Base-by-base conservation (phyloP, 2,113 vertebrate species). In the Eublepharis macularius region DNA sequence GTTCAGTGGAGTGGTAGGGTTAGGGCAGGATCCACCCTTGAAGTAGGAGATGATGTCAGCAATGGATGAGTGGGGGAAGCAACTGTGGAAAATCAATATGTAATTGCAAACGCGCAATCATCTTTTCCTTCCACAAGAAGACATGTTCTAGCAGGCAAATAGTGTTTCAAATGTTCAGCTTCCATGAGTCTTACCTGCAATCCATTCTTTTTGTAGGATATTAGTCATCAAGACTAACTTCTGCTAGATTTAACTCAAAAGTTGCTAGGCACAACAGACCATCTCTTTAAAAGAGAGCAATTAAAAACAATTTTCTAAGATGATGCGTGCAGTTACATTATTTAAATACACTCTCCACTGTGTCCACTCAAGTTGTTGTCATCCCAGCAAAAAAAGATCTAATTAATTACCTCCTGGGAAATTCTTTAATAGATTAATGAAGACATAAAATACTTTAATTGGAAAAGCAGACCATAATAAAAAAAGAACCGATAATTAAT, bases 311-410 rank as follows among this genome's bases (percentile, higher is more conserved):
- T 16, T 86, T 87, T 82, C 9, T 57, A 47, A 73, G 76, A 80
- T 65, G 24, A 63, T 76, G 29, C 43, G 57, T 26, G 43, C 41
- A 76, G 49, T 68, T 79, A 39, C 14, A 86, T 45, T 86, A 90
- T 84, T 82, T 73, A 1, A 81, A 85, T 79, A 84, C 29, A 47
- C 1, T 17, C 36, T 82, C 69, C 51, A 26, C 43, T 11, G 3
- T 78, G 66, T 45, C 68, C 34, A 68, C 26, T 88, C 41, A 78
- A 86, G 82, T 80, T 84, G 54, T 82, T 88, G 41, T 79, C 69
- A 86, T 26, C 80, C 69, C 51, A 86, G 54, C 10, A 47, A 16
- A 41, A 76, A 76, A 75, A 82, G 41, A 76, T 80, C 26, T 41
- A 72, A 32, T 83, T n/a, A 85, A 83, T 80, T 87, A 60, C 43